These are phyloP conservation scores for Frankliniella fusca DNA, from an alignment of 2,888 invertebrate genomes.

Conservation along the genomic window DNA sequence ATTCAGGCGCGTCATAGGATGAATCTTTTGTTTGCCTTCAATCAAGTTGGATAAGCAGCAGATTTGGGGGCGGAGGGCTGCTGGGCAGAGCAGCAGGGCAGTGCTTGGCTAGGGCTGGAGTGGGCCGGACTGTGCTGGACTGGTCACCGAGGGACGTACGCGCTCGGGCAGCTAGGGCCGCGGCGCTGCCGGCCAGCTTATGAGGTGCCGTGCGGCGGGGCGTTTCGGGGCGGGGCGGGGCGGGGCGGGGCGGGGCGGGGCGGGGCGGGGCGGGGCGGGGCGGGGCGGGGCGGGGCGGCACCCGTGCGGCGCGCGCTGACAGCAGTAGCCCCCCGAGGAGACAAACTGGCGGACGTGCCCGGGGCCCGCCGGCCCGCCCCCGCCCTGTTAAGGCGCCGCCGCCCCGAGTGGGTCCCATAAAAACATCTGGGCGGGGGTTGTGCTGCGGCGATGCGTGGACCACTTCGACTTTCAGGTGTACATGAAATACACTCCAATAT, in stretches of 20 bases:
- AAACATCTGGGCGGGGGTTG: too few relatives aligned
- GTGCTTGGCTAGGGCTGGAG: too few relatives aligned
- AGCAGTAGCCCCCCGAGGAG: not conserved
- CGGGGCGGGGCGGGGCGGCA: too few relatives aligned
- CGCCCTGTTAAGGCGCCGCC: not conserved
- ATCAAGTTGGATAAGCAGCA: not conserved
- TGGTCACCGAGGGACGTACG: not conserved
- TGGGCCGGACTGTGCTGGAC: too few relatives aligned
- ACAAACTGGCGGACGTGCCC: not conserved
- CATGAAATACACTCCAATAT: too few relatives aligned
- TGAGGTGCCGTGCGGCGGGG: not conserved
- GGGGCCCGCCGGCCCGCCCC: not conserved
- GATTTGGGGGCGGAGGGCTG: too few relatives aligned
- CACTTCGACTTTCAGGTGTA: too few relatives aligned
- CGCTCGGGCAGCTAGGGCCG: not conserved
- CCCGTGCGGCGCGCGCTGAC: not conserved
- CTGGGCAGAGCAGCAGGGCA: too few relatives aligned
- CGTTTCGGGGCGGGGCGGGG: too few relatives aligned
- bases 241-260: not conserved
- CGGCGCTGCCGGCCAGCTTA: not conserved
- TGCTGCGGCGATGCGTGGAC: too few relatives aligned
- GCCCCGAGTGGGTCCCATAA: not conserved
- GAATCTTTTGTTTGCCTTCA: not conserved
- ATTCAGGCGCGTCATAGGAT: not conserved
- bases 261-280: not conserved